phyloP scores from a whole-genome alignment of 2,797 vertebrate genomes.

The Pangasius macronema region DNA sequence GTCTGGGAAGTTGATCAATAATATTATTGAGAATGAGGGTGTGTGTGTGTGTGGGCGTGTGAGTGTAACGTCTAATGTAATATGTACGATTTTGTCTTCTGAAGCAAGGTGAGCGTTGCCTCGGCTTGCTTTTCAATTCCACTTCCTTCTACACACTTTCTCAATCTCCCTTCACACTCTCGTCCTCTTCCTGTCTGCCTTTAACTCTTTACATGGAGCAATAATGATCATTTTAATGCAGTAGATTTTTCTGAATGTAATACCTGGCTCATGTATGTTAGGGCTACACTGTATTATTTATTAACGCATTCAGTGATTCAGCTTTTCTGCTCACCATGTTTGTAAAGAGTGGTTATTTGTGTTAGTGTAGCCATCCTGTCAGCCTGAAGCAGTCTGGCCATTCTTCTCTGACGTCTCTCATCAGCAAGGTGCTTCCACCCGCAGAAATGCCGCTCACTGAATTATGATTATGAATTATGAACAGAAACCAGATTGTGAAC shows the following conservation, averaged over 20 bases:
- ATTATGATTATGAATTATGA: too few species aligned
- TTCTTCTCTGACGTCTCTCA: background rate
- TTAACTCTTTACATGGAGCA: background rate
- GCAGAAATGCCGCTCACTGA: background rate
- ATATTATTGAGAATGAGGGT: background rate
- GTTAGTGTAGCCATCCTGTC: background rate
- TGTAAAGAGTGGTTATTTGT: background rate
- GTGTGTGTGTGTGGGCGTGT: background rate
- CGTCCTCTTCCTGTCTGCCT: background rate
- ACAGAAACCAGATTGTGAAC: background rate
- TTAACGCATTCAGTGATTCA: background rate
- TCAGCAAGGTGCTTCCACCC: background rate
- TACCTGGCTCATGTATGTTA: background rate
- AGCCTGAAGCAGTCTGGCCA: background rate
- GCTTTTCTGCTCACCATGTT: background rate
- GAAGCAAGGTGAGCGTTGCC: conserved; percentile 34
- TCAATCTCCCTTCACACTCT: conserved; percentile 4
- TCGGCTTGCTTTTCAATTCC: background rate
- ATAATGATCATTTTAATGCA: background rate
- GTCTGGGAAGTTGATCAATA: background rate
- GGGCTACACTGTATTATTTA: background rate
- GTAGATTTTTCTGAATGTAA: background rate
- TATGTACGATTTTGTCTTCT: background rate
- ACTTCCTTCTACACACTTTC: conserved; percentile 39
- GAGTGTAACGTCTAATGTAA: background rate